Evolutionary conservation across 2,888 invertebrate genomes (phyloP).

Genomic region (Rapana venosa): DNA sequence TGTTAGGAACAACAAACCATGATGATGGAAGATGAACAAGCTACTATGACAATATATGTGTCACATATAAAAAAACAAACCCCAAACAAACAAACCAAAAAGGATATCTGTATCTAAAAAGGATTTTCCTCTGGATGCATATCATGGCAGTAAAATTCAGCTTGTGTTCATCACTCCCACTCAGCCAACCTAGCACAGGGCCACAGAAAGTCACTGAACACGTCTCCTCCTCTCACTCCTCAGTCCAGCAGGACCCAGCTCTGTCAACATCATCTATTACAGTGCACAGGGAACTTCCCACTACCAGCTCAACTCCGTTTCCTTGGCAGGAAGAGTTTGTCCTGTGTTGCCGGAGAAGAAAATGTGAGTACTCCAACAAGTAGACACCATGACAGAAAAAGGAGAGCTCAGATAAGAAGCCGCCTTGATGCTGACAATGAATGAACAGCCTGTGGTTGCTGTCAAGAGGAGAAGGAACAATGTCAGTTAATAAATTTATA

Average conservation of each 20-base stretch:
- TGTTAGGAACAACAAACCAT: too few relatives aligned
- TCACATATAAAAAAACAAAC: not conserved
- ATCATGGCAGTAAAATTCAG: conserved; percentile 30
- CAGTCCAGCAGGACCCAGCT: too few relatives aligned
- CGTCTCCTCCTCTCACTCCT: not conserved
- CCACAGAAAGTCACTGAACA: not conserved
- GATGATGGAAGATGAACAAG: too few relatives aligned
- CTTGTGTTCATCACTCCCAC: not conserved
- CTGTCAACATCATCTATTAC: not conserved
- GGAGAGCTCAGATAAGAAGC: not conserved
- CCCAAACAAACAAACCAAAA: too few relatives aligned
- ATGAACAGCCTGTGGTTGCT: too few relatives aligned
- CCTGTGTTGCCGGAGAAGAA: too few relatives aligned
- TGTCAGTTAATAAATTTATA: not conserved
- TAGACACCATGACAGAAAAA: too few relatives aligned
- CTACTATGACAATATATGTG: not conserved
- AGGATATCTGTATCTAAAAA: conserved; percentile 7
- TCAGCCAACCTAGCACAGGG: not conserved
- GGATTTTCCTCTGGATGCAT: conserved; percentile 10
- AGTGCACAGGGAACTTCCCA: too few relatives aligned
- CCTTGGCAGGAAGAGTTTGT: too few relatives aligned
- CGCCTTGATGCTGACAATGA: not conserved
- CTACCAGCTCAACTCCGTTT: too few relatives aligned
- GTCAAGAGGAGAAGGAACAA: not conserved
- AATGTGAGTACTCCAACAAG: too few relatives aligned